A percentile compares a stretch with the other conserved stretches of the same genome.
These are phyloP conservation scores for Heliconius aoede DNA, from an alignment of 2,888 invertebrate genomes.

Conservation along the genomic window DNA sequence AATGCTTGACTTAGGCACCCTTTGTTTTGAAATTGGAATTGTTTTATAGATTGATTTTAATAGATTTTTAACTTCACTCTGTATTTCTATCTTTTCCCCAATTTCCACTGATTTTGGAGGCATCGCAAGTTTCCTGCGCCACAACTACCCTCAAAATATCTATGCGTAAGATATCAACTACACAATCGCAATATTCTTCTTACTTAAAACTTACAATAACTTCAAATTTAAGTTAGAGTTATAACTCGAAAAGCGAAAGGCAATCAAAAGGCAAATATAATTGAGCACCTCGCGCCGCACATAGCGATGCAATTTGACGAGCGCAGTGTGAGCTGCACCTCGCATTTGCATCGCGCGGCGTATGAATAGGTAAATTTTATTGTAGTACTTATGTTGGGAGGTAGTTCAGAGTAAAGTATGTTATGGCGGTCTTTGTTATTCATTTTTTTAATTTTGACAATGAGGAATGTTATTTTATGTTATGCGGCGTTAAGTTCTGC, in stretches of 20 bases:
- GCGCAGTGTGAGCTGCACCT: not conserved
- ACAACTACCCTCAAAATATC: not conserved
- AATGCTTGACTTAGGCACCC: not conserved
- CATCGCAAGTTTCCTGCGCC: not conserved
- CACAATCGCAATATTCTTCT: too few relatives aligned
- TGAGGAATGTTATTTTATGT: too few relatives aligned
- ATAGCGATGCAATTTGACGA: not conserved
- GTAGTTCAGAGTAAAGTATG: not conserved
- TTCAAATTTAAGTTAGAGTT: not conserved
- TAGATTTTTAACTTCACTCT: not conserved
- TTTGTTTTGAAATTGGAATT: constrained; percentile 22
- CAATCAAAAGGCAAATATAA: constrained; percentile 10
- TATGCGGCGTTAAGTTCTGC: too few relatives aligned
- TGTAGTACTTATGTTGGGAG: not conserved
- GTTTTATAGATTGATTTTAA: constrained; percentile 3
- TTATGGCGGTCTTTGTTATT: not conserved
- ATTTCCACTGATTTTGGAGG: not conserved
- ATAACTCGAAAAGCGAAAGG: not conserved
- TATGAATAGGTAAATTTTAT: constrained; percentile 7
- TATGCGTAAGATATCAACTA: too few relatives aligned
- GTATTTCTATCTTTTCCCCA: not conserved
- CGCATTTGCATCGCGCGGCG: not conserved
- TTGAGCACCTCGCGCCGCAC: not conserved
- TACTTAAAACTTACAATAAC: too few relatives aligned
- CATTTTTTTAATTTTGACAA: not conserved